Base-by-base conservation (phyloP, 1,140 invertebrate species). In the Oedothorax gibbosus region DNA sequence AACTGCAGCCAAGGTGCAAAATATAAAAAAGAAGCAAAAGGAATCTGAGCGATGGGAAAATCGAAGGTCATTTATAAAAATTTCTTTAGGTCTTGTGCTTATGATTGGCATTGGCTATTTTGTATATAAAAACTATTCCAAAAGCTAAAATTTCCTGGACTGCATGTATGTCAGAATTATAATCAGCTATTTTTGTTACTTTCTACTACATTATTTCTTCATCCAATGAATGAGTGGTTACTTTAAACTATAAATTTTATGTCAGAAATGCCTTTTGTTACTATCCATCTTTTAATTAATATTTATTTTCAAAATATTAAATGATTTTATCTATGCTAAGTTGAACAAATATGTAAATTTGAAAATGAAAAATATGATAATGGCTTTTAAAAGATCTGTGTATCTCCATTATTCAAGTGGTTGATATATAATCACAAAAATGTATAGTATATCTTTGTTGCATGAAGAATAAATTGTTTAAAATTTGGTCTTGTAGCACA, bases 11-110 rank as follows among this genome's bases (percentile, higher is more conserved):
- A 88, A 88, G 81, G 87, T 91, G 2, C 87, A 88, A 15, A 75
- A 87, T 53, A 91, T 91, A 87, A 90, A 89, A 86, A 86, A 88
- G 62, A 89, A 88, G 73, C 90, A 90, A 85, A 84, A 86, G 82
- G 87, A 89, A 68, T 86, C 88, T 71, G 90, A 91, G 87, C 20
- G 81, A 12, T 86, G 88, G 87, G 69, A 69, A 65, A 85, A 69
- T 60, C 71, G 86, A 72, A 87, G 77, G 66, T 88, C 76, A 64
- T 71, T 85, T 76, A 82, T 86, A 49, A 87, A 86, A 85, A 56
- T 87, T 72, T 86, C 87, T 62, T 57, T 87, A 53, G 86, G 87
- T 71, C 54, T 88, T 50, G 76, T 87, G 21, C 49, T 88, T 57
- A 71, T 88, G n/a, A 56, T 88, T 62, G 87, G 87, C 14, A 72